Conservation (phyloP, 1,140 invertebrate species). For the Sarcophaga bullata region DNA sequence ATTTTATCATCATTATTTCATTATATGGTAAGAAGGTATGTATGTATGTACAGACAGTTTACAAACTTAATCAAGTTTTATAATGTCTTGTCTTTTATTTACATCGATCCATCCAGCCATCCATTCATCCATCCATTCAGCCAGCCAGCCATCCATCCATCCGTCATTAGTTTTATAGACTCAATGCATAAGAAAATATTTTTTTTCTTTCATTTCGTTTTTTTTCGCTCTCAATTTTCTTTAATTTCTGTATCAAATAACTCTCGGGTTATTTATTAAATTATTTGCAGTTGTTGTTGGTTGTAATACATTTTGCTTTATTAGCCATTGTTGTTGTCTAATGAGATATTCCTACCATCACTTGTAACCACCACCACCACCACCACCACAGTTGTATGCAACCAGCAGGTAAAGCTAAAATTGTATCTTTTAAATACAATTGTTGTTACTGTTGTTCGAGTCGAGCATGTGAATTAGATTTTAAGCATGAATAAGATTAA, state of each 20-base stretch:
- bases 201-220: no score
- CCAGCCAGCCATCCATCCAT: background rate
- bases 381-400: background rate
- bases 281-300: background rate
- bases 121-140: background rate
- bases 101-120: background rate
- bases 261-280: background rate
- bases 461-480: slow-evolving; percentile 7
- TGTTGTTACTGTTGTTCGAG: background rate
- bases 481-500: background rate
- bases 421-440: slow-evolving; percentile 7
- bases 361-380: background rate
- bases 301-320: background rate
- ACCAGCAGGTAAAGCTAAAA: background rate
- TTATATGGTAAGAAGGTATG: no score
- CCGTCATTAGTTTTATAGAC: background rate
- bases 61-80: background rate
- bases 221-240: no score
- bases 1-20: background rate
- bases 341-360: background rate
- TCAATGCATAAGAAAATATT: background rate
- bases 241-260: background rate
- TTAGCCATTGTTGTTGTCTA: slow-evolving; percentile 1
- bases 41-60: no score
- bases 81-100: background rate